A percentile compares a stretch with the other conserved stretches of the same genome.
These are phyloP conservation scores for Theodoxus fluviatilis DNA, from an alignment of 2,888 invertebrate species.

Conservation along the genomic window DNA sequence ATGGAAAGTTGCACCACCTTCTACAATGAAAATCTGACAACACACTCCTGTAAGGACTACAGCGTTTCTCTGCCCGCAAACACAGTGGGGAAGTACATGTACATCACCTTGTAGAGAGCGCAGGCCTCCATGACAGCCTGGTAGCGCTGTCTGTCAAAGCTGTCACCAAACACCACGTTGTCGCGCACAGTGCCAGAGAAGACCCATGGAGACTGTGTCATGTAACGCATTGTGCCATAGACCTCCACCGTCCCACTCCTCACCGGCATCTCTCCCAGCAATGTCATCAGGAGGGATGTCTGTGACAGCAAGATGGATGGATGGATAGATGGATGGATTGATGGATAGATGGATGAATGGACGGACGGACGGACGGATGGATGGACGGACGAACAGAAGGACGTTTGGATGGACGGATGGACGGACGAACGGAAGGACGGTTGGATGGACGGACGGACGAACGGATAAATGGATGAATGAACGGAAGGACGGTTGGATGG, in stretches of 20 bases:
- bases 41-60: background rate
- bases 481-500: too few species aligned
- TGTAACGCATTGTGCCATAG: conserved; percentile 73
- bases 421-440: too few species aligned
- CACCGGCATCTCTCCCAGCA: conserved; percentile 76
- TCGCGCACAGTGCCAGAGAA: conserved; percentile 79
- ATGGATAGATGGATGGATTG: too few species aligned
- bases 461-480: too few species aligned
- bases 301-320: conserved; percentile 32
- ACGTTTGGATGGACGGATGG: too few species aligned
- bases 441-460: too few species aligned
- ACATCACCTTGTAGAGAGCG: conserved; percentile 64
- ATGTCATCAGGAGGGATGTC: conserved; percentile 66
- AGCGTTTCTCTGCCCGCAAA: background rate
- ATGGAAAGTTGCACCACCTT: background rate
- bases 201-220: conserved; percentile 82
- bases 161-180: conserved; percentile 88
- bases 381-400: too few species aligned
- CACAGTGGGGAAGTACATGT: background rate
- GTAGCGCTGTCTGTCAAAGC: conserved; percentile 69
- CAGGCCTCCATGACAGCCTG: conserved; percentile 71
- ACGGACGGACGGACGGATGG: too few species aligned
- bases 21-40: background rate
- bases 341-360: too few species aligned
- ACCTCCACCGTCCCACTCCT: conserved; percentile 71